Evolutionary conservation across 2,888 invertebrate genomes (phyloP).

Genomic region (Fragum fragum): DNA sequence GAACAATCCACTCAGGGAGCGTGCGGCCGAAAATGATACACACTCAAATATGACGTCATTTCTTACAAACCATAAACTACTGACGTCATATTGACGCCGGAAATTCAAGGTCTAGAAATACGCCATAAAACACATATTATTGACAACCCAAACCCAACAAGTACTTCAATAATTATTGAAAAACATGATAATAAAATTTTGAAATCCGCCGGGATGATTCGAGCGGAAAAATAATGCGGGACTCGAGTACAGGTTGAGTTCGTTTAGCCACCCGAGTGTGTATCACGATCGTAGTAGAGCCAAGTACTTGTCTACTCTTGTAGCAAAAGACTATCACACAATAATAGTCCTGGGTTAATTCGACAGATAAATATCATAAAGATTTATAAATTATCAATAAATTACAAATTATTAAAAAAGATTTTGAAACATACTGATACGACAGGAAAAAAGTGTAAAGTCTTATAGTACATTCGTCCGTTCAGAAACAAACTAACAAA

Average conservation of each 20-base stretch:
- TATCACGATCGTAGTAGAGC: conserved; percentile 72
- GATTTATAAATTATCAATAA: conserved; percentile 70
- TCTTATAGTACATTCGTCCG: conserved; percentile 7
- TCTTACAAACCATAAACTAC: conserved; percentile 1
- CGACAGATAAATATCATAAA: conserved; percentile 67
- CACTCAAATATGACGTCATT: conserved; percentile 45
- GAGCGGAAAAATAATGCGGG: conserved; percentile 51
- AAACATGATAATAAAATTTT: neutral
- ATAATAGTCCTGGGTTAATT: conserved; percentile 55
- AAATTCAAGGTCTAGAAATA: conserved; percentile 4
- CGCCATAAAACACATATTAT: conserved; percentile 16
- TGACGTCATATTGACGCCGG: conserved; percentile 3
- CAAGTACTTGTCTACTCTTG: conserved; percentile 77
- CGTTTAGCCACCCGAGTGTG: conserved; percentile 48
- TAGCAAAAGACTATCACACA: conserved; percentile 60
- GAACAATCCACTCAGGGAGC: conserved; percentile 77
- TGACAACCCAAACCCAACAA: conserved; percentile 23
- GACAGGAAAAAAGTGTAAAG: conserved; percentile 48
- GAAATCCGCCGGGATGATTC: conserved; percentile 29
- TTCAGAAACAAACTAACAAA: conserved; percentile 12
- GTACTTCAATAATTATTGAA: conserved; percentile 17
- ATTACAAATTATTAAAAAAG: conserved; percentile 59
- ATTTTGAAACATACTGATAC: conserved; percentile 56
- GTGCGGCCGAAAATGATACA: conserved; percentile 61
- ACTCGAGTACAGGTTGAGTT: conserved; percentile 61